phyloP scores from a whole-genome alignment of 2,888 invertebrate genomes.

The Proisotoma minuta region DNA sequence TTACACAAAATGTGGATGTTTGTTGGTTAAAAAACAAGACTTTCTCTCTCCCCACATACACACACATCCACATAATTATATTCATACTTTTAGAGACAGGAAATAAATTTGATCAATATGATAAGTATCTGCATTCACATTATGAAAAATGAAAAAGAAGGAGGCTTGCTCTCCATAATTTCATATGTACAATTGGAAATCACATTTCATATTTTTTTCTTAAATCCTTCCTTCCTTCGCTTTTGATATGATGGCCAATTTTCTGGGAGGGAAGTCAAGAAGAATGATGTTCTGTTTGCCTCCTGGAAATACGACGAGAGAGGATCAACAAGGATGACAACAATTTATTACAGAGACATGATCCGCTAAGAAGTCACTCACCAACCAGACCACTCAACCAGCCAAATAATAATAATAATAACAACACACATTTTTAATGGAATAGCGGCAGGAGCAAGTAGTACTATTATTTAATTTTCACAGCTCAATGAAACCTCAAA shows the following conservation, averaged over 20 bases:
- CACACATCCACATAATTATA: neutral
- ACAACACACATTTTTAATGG: no score
- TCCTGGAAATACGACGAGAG: constrained; percentile 3
- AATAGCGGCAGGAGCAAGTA: no score
- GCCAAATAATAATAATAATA: no score
- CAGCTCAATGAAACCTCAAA: neutral
- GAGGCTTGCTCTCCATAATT: constrained; percentile 10
- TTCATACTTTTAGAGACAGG: constrained; percentile 29
- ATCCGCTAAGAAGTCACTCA: constrained; percentile 12
- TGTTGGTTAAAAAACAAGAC: neutral
- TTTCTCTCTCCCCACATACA: neutral
- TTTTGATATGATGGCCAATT: constrained; percentile 13
- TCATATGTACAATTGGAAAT: constrained; percentile 10
- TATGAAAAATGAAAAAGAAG: constrained; percentile 39
- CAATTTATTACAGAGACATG: constrained; percentile 17
- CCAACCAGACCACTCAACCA: constrained; percentile 7
- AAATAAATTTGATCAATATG: constrained; percentile 33
- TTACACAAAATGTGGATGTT: neutral
- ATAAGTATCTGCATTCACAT: constrained; percentile 16
- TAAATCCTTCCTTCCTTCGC: constrained; percentile 14
- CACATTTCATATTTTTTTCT: constrained; percentile 13
- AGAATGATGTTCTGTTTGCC: constrained; percentile 6
- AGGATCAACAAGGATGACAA: constrained; percentile 20
- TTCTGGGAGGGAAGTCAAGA: constrained; percentile 14
- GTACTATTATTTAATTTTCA: neutral